Base-by-base conservation (phyloP, 2,888 invertebrate species). In the Drosophila parthenogenetica region DNA sequence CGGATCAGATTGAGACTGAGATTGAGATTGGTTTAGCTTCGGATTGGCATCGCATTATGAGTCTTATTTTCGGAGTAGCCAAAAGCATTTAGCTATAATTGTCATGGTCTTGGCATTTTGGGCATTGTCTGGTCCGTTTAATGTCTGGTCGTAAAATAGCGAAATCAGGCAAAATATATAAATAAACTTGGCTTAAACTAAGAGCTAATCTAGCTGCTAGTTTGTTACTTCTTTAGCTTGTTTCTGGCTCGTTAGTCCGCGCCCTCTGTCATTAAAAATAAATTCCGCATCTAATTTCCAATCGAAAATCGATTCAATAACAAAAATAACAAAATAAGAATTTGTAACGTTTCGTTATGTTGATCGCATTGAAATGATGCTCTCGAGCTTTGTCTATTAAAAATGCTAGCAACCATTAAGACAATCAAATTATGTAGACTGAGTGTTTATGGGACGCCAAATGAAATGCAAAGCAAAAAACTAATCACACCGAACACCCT, bases 11-110 rank as follows among this genome's bases (percentile, higher is more conserved):
- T 25, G 8, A 29, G 10, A 8, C 29, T 19, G 19, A 19, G 13
- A 7, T 29, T 25, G 17, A 35, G 32, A 49, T 25, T 37, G 14
- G 29, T n/a, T 51, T 40, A 25, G 42, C 43, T 22, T 50, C 42
- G 14, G 25, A 8, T 51, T 40, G 17, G 37, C 43, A 29, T 54
- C 42, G 10, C 17, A 40, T 25, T 50, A 37, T 54, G 39, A 14
- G 25, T 48, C 46, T 29, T 42, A 14, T 60, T 66, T 67, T 70
- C 61, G 32, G 70, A 49, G 81, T 77, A 88, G 87, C 84, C 69
- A 61, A 86, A 86, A 88, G 55, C 87, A 81, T 89, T 89, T 87
- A 81, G 71, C 69, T 66, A 89, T 89, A 66, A 83, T 88, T 86
- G 75, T 74, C 82, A 85, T 70, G 64, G 66, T 64, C 48, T 35